Conservation (phyloP, 2,113 vertebrate species). For the Carlito syrichta region DNA sequence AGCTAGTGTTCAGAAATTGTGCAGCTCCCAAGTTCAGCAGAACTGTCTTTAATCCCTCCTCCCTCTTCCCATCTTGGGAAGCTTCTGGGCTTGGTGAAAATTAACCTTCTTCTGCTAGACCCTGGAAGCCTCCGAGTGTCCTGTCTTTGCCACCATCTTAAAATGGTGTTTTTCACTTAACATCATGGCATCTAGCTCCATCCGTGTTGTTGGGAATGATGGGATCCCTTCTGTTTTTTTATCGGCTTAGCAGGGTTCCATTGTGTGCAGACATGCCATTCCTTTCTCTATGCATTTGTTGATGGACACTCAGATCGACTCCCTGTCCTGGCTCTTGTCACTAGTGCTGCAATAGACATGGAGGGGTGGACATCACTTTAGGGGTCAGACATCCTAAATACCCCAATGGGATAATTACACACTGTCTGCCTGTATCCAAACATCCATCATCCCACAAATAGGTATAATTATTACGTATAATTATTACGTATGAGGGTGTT, state of each 20-base stretch:
- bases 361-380: no score
- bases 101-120: neutral
- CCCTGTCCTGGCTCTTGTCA: no score
- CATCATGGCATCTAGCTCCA: neutral
- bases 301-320: no score
- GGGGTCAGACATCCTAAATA: no score
- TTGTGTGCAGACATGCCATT: no score
- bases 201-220: neutral
- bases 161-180: neutral
- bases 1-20: neutral
- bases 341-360: no score
- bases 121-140: neutral
- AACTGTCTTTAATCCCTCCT: neutral
- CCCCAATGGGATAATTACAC: no score
- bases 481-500: neutral
- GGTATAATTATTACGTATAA: no score
- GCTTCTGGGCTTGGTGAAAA: neutral
- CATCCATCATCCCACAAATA: no score
- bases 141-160: neutral
- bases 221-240: neutral
- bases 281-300: no score
- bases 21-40: neutral
- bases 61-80: neutral
- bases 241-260: neutral
- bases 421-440: no score